phyloP scores from a whole-genome alignment of 2,797 vertebrate genomes.

The Anguilla obscura region DNA sequence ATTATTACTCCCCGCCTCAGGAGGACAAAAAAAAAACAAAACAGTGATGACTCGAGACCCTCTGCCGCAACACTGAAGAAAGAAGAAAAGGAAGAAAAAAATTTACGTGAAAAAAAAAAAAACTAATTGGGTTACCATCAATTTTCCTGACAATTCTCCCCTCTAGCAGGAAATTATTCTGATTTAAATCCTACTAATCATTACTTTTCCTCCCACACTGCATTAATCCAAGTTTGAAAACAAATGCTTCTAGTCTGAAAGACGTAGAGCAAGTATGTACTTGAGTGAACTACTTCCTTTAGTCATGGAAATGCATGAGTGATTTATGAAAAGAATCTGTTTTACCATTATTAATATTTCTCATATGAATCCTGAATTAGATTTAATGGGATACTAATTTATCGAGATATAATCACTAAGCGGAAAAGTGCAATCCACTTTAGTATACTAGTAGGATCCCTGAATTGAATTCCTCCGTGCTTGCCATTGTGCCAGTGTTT shows the following conservation, averaged over 20 bases:
- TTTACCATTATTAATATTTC: not conserved
- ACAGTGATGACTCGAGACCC: slow-evolving; percentile 23
- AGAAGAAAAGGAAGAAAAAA: slow-evolving; percentile 18
- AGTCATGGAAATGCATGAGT: slow-evolving; percentile 8
- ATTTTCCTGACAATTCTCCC: slow-evolving; percentile 48
- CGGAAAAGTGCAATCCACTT: not conserved
- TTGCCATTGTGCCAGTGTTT: not conserved
- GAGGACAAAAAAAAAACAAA: not conserved
- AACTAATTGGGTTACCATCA: slow-evolving; percentile 56
- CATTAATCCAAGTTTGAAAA: slow-evolving; percentile 9
- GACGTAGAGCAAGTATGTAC: not conserved
- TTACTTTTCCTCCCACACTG: slow-evolving; percentile 12
- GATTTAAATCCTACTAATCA: slow-evolving; percentile 16
- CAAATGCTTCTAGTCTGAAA: slow-evolving; percentile 1
- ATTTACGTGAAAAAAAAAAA: slow-evolving; percentile 46
- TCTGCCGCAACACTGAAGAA: slow-evolving; percentile 22
- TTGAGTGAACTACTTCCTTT: not conserved
- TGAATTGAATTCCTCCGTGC: not conserved
- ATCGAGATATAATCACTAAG: not conserved
- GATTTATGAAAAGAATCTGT: not conserved
- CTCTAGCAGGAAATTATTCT: slow-evolving; percentile 55
- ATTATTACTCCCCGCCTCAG: slow-evolving; percentile 16
- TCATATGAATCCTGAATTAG: not conserved
- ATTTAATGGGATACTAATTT: not conserved
- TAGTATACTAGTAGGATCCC: not conserved